These are phyloP conservation scores for Achroia grisella DNA, from an alignment of 1,140 invertebrate genomes.

Conservation along the genomic window DNA sequence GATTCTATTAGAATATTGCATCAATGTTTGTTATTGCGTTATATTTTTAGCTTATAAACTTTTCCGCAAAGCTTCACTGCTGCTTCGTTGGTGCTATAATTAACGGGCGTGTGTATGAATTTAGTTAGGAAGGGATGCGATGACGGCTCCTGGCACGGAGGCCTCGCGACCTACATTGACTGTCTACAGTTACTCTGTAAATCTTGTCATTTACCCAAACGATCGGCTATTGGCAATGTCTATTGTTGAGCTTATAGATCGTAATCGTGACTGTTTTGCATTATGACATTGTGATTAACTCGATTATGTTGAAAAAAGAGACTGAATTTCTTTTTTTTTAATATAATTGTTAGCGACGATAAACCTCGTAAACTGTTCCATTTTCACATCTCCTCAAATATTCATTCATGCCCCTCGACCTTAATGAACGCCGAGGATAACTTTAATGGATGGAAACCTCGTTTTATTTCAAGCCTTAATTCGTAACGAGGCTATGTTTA, in stretches of 20 bases:
- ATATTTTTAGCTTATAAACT: slow-evolving; percentile 21
- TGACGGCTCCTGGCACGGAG: slow-evolving; percentile 34
- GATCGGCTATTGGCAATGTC: slow-evolving; percentile 2
- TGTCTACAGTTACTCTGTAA: slow-evolving; percentile 6
- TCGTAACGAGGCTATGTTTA: slow-evolving; percentile 2
- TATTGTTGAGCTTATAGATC: background rate
- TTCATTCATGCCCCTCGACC: slow-evolving; percentile 8
- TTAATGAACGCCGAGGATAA: slow-evolving; percentile 14
- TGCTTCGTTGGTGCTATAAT: slow-evolving; percentile 28
- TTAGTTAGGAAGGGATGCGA: slow-evolving; percentile 47
- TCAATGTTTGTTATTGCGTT: slow-evolving; percentile 8
- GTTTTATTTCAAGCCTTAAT: slow-evolving; percentile 9
- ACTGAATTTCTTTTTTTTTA: too few relatives aligned
- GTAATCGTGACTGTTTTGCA: background rate
- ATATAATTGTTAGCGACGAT: background rate
- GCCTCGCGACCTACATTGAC: slow-evolving; percentile 46
- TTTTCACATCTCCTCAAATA: slow-evolving; percentile 16
- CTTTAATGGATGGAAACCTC: slow-evolving; percentile 9
- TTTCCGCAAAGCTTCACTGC: slow-evolving; percentile 14
- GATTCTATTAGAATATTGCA: slow-evolving; percentile 4
- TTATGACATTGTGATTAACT: background rate
- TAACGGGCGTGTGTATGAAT: slow-evolving; percentile 36
- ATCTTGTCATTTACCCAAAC: slow-evolving; percentile 5
- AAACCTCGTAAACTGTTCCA: slow-evolving; percentile 7
- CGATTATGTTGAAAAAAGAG: background rate